Percentiles rank a stretch among this genome's conserved stretches.
These are phyloP conservation scores for Carassius auratus DNA, from an alignment of 2,113 vertebrate genomes.

Conservation along the genomic window DNA sequence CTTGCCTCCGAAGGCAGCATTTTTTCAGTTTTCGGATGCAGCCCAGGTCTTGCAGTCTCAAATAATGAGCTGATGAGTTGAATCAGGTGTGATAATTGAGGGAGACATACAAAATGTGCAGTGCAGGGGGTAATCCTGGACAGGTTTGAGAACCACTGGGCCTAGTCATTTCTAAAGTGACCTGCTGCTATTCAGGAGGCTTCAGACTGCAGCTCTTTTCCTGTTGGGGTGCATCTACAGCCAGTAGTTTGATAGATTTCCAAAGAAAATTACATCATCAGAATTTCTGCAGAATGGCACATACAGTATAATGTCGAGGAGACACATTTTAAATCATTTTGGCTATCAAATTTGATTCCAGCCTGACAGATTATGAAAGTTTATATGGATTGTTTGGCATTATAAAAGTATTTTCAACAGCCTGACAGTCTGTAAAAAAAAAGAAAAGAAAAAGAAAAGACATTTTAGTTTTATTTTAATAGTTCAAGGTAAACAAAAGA, in stretches of 20 bases:
- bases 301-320: not conserved
- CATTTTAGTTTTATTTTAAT: not conserved
- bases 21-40: no score
- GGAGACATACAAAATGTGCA: no score
- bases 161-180: not conserved
- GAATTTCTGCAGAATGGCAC: not conserved
- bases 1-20: no score
- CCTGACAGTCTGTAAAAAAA: not conserved
- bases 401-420: constrained; percentile 10
- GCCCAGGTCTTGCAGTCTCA: no score
- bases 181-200: not conserved
- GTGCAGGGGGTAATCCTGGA: no score
- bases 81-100: no score
- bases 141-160: no score
- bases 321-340: not conserved
- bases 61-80: no score
- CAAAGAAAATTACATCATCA: not conserved
- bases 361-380: not conserved
- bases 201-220: not conserved
- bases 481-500: not conserved
- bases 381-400: constrained; percentile 6
- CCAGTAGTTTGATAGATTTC: not conserved
- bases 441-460: not conserved
- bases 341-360: not conserved
- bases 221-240: not conserved